These are phyloP conservation scores for Callitettix versicolor DNA, from an alignment of 1,140 invertebrate species.

Conservation along the genomic window DNA sequence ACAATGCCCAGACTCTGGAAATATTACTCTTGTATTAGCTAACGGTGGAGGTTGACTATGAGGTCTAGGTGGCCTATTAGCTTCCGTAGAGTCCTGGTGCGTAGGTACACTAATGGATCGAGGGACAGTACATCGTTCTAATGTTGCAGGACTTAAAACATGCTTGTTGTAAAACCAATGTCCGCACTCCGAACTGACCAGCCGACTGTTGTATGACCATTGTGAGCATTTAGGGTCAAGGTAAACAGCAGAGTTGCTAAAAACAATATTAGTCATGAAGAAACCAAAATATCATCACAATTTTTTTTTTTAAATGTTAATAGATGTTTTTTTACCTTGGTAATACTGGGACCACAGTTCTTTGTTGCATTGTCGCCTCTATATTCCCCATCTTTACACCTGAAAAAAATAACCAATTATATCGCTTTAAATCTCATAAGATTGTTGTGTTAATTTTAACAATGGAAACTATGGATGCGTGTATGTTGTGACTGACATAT, in stretches of 20 bases:
- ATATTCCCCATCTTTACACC: slow-evolving; percentile 21
- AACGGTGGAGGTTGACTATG: slow-evolving; percentile 19
- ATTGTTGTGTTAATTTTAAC: no score
- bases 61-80: slow-evolving; percentile 10
- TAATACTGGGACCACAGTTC: slow-evolving; percentile 22
- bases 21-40: slow-evolving; percentile 6
- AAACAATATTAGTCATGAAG: no score
- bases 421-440: no score
- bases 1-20: slow-evolving; percentile 16
- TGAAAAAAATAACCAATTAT: slow-evolving; percentile 17
- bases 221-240: slow-evolving; percentile 28
- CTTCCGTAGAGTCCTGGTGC: slow-evolving; percentile 9
- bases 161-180: slow-evolving; percentile 33
- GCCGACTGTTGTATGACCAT: slow-evolving; percentile 25
- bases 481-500: background rate
- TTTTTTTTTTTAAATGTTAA: no score
- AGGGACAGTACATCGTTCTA: slow-evolving; percentile 18
- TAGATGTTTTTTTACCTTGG: slow-evolving; percentile 23
- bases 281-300: no score
- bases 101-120: slow-evolving; percentile 22
- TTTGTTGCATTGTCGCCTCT: slow-evolving; percentile 12
- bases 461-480: no score
- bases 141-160: slow-evolving; percentile 17
- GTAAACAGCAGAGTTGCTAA: slow-evolving; percentile 30
- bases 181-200: slow-evolving; percentile 13